These are phyloP conservation scores for Nymphicus hollandicus DNA, from an alignment of 2,113 vertebrate genomes.

Conservation along the genomic window DNA sequence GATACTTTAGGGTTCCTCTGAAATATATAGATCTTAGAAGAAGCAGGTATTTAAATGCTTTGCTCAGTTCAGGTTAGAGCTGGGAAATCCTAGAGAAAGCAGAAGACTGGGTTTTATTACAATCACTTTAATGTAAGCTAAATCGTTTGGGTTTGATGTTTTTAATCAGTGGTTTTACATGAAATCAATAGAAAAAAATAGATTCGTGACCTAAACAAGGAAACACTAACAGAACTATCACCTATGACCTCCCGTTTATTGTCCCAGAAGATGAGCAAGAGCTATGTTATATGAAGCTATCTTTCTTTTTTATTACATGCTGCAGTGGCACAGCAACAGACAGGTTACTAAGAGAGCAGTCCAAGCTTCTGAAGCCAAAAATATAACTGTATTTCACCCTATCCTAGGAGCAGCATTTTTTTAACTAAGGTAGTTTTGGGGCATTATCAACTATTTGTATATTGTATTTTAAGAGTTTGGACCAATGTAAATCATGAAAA, in stretches of 20 bases:
- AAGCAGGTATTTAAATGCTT: neutral
- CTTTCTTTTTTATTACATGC: neutral
- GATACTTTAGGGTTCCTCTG: neutral
- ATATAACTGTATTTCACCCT: neutral
- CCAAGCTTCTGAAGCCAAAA: neutral
- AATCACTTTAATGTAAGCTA: neutral
- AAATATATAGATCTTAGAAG: neutral
- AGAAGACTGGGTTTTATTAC: neutral
- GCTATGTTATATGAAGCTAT: neutral
- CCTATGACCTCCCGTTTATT: neutral
- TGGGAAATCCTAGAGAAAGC: neutral
- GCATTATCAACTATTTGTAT: neutral
- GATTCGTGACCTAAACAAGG: neutral
- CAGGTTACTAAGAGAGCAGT: neutral
- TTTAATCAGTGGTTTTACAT: neutral
- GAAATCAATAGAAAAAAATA: neutral
- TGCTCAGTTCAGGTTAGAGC: neutral
- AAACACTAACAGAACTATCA: neutral
- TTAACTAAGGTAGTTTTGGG: neutral
- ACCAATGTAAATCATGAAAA: neutral
- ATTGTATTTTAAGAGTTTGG: neutral
- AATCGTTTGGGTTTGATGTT: neutral
- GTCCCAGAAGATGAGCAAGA: neutral
- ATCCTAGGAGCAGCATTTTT: neutral
- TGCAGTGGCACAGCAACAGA: neutral